Conservation (phyloP, 1,140 invertebrate genomes). For the Monomorium pharaonis region DNA sequence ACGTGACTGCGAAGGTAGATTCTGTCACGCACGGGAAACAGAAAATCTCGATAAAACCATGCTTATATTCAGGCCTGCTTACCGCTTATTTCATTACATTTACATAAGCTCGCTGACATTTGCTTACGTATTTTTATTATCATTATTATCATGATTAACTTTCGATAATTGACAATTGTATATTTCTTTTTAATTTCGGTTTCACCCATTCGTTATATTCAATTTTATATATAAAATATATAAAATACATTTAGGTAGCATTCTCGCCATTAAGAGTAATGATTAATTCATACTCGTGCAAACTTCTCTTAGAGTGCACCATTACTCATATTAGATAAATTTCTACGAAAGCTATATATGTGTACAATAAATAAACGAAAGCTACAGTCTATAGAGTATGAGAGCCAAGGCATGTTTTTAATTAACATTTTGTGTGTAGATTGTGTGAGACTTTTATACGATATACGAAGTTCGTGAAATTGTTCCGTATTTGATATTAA, state of each 20-base stretch:
- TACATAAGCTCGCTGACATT: not conserved
- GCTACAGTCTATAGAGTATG: not conserved
- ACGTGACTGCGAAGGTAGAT: conserved; percentile 38
- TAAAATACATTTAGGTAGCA: not conserved
- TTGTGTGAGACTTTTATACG: not conserved
- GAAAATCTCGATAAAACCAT: conserved; percentile 37
- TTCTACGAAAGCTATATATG: not conserved
- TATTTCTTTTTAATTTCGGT: not conserved
- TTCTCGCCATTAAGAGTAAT: not conserved
- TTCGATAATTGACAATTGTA: not conserved
- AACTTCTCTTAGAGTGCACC: not conserved
- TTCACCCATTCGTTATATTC: not conserved
- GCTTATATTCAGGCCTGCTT: not conserved
- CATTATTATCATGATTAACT: not conserved
- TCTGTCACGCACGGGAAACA: conserved; percentile 39
- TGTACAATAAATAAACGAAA: not conserved
- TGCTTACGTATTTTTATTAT: not conserved
- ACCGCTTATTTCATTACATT: conserved; percentile 16
- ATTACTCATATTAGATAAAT: conserved; percentile 10
- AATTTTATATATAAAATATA: not conserved
- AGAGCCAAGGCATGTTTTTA: not conserved
- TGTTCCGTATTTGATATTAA: conserved; percentile 16
- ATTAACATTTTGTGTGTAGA: not conserved
- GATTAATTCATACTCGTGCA: not conserved
- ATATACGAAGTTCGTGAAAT: not conserved